Evolutionary conservation across 2,797 vertebrate genomes (phyloP), one percentile per base, ranked within the genome.

Genomic region (Pantherophis alleghaniensis): DNA sequence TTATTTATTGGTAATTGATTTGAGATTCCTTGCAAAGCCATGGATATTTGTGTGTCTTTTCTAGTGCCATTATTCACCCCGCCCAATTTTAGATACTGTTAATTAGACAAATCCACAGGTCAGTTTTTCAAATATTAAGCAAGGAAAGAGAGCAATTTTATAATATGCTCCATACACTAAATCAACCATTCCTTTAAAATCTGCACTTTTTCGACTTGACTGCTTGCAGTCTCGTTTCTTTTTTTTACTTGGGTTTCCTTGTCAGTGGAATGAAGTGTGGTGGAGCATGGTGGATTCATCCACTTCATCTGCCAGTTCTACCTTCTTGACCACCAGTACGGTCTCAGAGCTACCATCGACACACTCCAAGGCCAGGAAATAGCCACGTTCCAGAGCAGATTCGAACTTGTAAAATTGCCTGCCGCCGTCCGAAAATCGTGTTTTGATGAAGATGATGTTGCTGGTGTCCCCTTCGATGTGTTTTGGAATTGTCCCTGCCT

Each of bases 351-450:
- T n/a, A 0, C 2, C 26, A 0, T 94, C 92, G 66, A 92, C 93
- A 14, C 93, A 53, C 89, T 97, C 60, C 92, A 97, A 97, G 89
- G 96, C 97, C 94, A 97, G 53, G 92, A 96, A 97, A 94, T 96
- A 96, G 4, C 96, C 96, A 89, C 0, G 37, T 89, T 95, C 95
- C 66, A 96, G 91, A 0, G 96, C 95, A n/a, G 94, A 96, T 53
- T 97, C 97, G 90, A 97, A 97, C 83, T 94, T 96, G 56, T 95
- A 97, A 0, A 94, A 95, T 24, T 9, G 87, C 74, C 88, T n/a
- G 90, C 90, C 83, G 3, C 10, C 95, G 4, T 93, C 18, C 0
- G 95, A 94, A 90, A 97, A 95, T 0, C 32, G 92, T 60, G 2
- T 96, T 92, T 97, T 96, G 95, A 96, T 95, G 86, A 97, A 97